Conservation (phyloP, 1,140 invertebrate species). For the Triops longicaudatus region DNA sequence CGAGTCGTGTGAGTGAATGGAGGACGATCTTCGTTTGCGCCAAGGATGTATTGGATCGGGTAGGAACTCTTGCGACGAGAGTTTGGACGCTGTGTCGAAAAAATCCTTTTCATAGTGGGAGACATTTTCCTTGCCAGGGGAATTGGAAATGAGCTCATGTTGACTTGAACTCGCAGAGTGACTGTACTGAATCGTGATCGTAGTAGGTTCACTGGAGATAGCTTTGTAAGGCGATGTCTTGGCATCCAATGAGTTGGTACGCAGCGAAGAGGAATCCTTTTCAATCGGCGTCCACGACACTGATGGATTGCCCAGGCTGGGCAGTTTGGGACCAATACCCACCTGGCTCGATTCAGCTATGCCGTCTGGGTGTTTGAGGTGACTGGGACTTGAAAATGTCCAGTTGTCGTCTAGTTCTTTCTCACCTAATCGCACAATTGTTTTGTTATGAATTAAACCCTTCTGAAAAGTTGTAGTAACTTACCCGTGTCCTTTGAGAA, state of each 20-base stretch:
- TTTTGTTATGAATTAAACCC: neutral
- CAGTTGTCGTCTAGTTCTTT: neutral
- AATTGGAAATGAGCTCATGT: neutral
- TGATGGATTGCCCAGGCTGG: constrained; percentile 1
- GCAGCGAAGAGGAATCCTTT: neutral
- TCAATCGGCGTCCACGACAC: constrained; percentile 19
- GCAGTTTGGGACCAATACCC: neutral
- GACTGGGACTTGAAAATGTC: neutral
- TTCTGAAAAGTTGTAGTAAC: neutral
- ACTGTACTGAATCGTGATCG: neutral
- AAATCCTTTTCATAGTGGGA: neutral
- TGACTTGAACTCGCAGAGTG: neutral
- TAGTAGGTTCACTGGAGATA: neutral
- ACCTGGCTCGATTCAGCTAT: neutral
- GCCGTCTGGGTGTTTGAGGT: neutral
- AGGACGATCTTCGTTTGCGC: neutral
- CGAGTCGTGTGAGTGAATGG: neutral
- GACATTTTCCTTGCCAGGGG: neutral
- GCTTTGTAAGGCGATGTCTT: neutral
- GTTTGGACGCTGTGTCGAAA: neutral
- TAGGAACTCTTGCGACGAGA: neutral
- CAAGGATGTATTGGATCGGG: neutral
- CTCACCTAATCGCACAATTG: neutral
- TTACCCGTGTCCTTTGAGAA: neutral
- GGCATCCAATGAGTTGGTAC: neutral